Evolutionary conservation across 2,113 vertebrate genomes (phyloP), one percentile per base, ranked within the genome.

Genomic region (Cyanoramphus novaezelandiae): DNA sequence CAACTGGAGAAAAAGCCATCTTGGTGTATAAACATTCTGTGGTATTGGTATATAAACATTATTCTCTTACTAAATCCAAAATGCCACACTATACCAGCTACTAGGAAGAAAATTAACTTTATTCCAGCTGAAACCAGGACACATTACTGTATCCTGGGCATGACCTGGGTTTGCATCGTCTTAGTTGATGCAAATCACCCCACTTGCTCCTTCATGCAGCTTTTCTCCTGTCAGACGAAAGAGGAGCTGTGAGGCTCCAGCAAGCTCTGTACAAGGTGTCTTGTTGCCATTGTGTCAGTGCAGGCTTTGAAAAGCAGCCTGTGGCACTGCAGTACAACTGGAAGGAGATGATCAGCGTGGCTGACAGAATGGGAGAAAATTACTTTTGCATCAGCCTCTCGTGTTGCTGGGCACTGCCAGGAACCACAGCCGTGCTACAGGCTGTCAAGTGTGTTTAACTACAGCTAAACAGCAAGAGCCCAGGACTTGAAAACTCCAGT

Each of bases 201-300:
- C 47, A 0, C 21, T 17, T 8, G 27, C 8, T 71, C 82, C 7
- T 6, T 59, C 47, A 57, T 43, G 24, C 59, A 57, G 37, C 55
- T 64, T 28, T 49, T 4, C 71, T 57, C 65, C 77, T 31, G 3
- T 5, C 0, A 0, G 15, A 35, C 10, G 3, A 2, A 21, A 9
- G 41, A n/a, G 57, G 33, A 44, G 43, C 9, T 0, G 1, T 29
- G 10, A 29, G 25, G 75, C 86, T 65, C 29, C 1, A 0, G 10
- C 27, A 80, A 67, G 46, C 60, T 55, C 60, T 35, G 39, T 8
- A 2, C 0, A 1, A 63, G 21, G n/a, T 62, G 17, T 55, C 27
- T 64, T 25, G 33, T 10, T 63, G 59, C 47, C 0, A 0, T 14
- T 5, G 11, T 39, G 78, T 8, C 87, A 60, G 35, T 50, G 33